These are phyloP conservation scores for Anarrhichthys ocellatus DNA, from an alignment of 2,113 vertebrate species.

Conservation along the genomic window DNA sequence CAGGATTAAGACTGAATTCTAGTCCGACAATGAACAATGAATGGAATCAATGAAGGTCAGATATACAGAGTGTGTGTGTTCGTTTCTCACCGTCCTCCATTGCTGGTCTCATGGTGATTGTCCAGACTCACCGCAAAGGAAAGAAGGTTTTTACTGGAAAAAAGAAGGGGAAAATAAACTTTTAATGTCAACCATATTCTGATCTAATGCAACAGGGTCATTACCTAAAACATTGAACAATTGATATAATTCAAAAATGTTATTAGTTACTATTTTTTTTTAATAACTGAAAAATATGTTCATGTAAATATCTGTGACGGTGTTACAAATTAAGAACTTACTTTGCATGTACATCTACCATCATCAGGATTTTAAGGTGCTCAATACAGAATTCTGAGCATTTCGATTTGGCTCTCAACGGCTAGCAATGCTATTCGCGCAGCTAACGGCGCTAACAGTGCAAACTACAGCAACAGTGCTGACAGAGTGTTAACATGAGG, in stretches of 20 bases:
- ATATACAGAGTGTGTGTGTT: background rate
- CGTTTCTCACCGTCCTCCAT: constrained; percentile 69
- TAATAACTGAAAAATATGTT: background rate
- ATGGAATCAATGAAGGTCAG: background rate
- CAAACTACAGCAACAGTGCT: too few relatives aligned
- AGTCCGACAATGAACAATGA: background rate
- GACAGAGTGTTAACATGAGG: too few relatives aligned
- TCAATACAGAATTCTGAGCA: too few relatives aligned
- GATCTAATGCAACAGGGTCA: background rate
- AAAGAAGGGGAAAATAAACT: background rate
- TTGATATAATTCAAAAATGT: background rate
- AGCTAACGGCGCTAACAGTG: too few relatives aligned
- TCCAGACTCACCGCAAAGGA: constrained; percentile 14
- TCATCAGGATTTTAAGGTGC: background rate
- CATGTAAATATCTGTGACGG: background rate
- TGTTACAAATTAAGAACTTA: background rate
- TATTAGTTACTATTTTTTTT: background rate
- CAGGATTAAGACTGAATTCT: background rate
- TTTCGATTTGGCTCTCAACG: too few relatives aligned
- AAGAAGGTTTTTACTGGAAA: constrained; percentile 2
- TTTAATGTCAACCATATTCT: background rate
- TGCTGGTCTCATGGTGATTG: constrained; percentile 54
- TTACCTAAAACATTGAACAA: background rate
- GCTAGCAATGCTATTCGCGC: too few relatives aligned
- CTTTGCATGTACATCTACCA: background rate